phyloP scores from a whole-genome alignment of 1,140 invertebrate genomes.

The Drosophila elegans region DNA sequence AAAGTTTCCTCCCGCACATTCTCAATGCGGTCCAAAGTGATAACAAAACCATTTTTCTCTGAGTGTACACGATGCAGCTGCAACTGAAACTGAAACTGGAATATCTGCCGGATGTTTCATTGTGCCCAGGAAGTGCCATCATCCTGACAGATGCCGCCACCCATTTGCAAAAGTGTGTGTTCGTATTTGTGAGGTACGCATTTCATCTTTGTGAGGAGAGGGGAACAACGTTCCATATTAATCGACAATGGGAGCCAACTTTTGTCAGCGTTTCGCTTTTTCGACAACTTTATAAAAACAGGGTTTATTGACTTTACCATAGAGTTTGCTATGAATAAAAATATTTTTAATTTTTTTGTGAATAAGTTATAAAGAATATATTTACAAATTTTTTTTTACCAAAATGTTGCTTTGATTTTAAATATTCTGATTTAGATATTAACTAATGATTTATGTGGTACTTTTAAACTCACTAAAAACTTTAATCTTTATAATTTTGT shows the following conservation, averaged over 20 bases:
- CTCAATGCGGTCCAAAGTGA: no score
- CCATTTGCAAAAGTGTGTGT: conserved; percentile 13
- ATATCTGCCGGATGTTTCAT: conserved; percentile 39
- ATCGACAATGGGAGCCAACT: conserved; percentile 53
- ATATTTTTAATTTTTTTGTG: not conserved
- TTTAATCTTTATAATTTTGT: no score
- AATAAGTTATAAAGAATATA: no score
- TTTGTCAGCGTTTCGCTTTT: conserved; percentile 43
- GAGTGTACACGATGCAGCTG: not conserved
- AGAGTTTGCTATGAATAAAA: not conserved
- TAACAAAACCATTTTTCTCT: not conserved
- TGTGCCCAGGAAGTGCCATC: conserved; percentile 18
- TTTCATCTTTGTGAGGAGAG: conserved; percentile 5
- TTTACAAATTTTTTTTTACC: no score
- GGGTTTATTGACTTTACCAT: conserved; percentile 5
- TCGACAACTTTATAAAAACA: not conserved
- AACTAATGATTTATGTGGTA: no score
- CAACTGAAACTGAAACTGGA: conserved; percentile 35
- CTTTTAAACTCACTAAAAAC: no score
- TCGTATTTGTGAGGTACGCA: conserved; percentile 3
- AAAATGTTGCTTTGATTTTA: no score
- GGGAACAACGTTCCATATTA: conserved; percentile 21
- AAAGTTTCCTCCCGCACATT: no score
- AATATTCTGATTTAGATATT: no score
- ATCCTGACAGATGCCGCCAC: conserved; percentile 32